phyloP scores from a whole-genome alignment of 2,888 invertebrate genomes.

The Dasypolia templi region DNA sequence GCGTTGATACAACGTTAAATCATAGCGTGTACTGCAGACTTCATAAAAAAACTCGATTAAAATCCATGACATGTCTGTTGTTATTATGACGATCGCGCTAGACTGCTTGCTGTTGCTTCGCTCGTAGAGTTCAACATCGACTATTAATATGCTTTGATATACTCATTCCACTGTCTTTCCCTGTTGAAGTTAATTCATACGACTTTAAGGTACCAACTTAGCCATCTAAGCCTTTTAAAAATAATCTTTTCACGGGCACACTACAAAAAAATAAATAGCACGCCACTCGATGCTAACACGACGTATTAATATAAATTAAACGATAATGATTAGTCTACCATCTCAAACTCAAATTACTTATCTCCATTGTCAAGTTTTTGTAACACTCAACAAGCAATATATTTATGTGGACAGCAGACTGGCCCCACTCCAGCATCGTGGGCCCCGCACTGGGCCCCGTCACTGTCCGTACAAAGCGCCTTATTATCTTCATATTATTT shows the following conservation, averaged over 20 bases:
- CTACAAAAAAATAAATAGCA: background rate
- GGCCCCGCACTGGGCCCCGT: slow-evolving; percentile 38
- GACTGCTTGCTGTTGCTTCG: background rate
- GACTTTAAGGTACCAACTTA: background rate
- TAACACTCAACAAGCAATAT: slow-evolving; percentile 21
- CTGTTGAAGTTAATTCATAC: background rate
- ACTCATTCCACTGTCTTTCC: background rate
- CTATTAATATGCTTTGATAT: background rate
- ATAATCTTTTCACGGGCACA: background rate
- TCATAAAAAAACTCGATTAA: background rate
- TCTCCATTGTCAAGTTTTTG: slow-evolving; percentile 41
- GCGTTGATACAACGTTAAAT: too few relatives aligned
- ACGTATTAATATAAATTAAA: slow-evolving; percentile 5
- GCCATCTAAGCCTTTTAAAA: background rate
- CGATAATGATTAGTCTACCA: slow-evolving; percentile 26
- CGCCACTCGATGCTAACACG: background rate
- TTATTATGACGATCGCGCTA: background rate
- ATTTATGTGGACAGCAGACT: slow-evolving; percentile 26
- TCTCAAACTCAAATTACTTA: slow-evolving; percentile 38
- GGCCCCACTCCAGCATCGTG: slow-evolving; percentile 46
- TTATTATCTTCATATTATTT: slow-evolving; percentile 88
- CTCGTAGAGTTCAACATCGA: background rate
- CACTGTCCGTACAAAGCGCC: slow-evolving; percentile 77
- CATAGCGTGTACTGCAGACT: background rate
- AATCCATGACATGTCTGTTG: background rate